Conservation (phyloP, 2,113 vertebrate species). For the Etia nguti region DNA sequence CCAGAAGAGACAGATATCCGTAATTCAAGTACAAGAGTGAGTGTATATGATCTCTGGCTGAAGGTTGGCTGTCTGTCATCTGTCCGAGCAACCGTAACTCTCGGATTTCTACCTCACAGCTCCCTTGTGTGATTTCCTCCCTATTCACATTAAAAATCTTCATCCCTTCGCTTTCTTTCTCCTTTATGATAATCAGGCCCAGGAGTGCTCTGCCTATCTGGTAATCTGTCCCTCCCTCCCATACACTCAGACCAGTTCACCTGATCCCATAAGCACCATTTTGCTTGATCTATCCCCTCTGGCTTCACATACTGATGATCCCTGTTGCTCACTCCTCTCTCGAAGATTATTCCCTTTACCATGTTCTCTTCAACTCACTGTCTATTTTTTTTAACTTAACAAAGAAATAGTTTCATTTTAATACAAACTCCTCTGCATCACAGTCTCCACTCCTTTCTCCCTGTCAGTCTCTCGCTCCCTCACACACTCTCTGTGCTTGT, state of each 20-base stretch:
- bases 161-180: background rate
- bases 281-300: conserved; percentile 37
- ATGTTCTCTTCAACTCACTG: background rate
- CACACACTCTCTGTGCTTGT: background rate
- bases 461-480: background rate
- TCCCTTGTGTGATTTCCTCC: background rate
- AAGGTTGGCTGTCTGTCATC: conserved; percentile 36
- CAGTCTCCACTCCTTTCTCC: background rate
- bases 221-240: conserved; percentile 24
- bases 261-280: conserved; percentile 36
- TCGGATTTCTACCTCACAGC: conserved; percentile 19
- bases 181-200: conserved; percentile 7
- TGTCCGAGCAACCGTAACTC: background rate
- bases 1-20: conserved; percentile 1
- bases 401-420: conserved; percentile 27
- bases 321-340: background rate
- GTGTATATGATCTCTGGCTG: conserved; percentile 27
- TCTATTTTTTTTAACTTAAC: background rate
- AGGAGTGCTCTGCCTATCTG: conserved; percentile 1
- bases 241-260: conserved; percentile 42
- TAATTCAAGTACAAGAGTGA: conserved; percentile 8
- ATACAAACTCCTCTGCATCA: background rate
- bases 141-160: background rate
- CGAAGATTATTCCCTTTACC: background rate
- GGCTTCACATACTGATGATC: conserved; percentile 31